Base-by-base conservation (phyloP, 92 coral and sea anemone species). In the Paragorgia papillata region DNA sequence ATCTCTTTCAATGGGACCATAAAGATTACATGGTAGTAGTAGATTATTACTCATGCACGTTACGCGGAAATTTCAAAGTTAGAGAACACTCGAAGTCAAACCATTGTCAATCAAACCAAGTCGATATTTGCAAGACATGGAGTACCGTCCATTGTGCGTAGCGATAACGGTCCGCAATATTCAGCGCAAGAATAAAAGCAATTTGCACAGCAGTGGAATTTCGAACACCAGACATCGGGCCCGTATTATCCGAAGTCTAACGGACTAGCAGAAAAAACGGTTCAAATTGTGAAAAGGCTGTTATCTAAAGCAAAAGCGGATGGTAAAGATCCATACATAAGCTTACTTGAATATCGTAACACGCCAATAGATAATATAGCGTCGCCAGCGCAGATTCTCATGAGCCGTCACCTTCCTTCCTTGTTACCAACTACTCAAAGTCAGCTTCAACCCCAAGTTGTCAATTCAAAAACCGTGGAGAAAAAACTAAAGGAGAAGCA, bases 371-470 rank as follows among this genome's bases (percentile, higher is more conserved):
- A 70, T 58, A 62, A 33, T 14, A 34, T 70, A 20, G 70, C 30
- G 20, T 31, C 56, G 2, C 85, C 85, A 28, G 74, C 85, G 51
- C 85, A 85, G 65, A 9, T 85, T 8, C 15, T 79, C 4, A 46
- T 85, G 85, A 64, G 84, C 34, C 59, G 84, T 7, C 68, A 80
- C 15, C 64, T 83, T n/a, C 67, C 69, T 9, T 83, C 83, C 2
- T 67, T n/a, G 29, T n/a, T 76, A 17, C 83, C 77, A 18, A 46
- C 73, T 7, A 65, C 76, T 24, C 43, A 41, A 0, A 31, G 44
- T n/a, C 63, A 81, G 26, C 68, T 83, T 17, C 51, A 62, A 9
- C 62, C 87, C n/a, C 54, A 75, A 48, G 41, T 63, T 8, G 43
- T 66, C 25, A 57, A 66, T 43, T 70, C 66, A 19, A 43, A 67